Evolutionary conservation across 1,140 invertebrate genomes (phyloP), one percentile per base, ranked within the genome.

Genomic region (Phenacoccus solenopsis): DNA sequence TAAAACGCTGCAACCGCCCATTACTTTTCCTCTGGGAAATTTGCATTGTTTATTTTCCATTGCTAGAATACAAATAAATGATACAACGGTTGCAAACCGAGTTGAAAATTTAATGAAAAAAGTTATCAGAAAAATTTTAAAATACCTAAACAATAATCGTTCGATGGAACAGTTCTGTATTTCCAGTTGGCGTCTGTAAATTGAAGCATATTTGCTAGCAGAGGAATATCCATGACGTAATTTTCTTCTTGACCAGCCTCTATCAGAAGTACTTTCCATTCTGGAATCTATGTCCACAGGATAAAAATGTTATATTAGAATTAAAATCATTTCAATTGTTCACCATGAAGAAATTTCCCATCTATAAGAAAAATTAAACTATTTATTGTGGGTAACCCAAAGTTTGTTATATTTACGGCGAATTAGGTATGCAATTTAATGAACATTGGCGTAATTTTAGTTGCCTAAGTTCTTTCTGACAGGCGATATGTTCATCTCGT

Each of bases 141-240:
- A 28, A 72, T 72, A 75, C 76, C 82, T 16, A 80, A 78, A 70
- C 82, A 84, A 70, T 81, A 82, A 69, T 77, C 80, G 12, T 80
- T 77, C 1, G 82, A 84, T 0, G 84, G 82, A 74, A 82, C 78
- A 2, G 83, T 85, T 78, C 81, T 83, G 71, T 84, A 85, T 67
- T 78, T 81, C 84, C 84, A 85, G 73, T 86, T 85, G 9, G 81
- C 80, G 1, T 78, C 75, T 1, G 81, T 80, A 56, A 81, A 79
- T 72, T 89, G 87, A 13, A 89, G 74, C 69, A 84, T 82, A 64
- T 84, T 84, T 0, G 83, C 85, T 3, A 86, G 35, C 0, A 88
- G 75, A 0, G 87, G 87, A 5, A 89, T 80, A 74, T 88, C 86
- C 87, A 89, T 88, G 13, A 87, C 70, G 1, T 84, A 79, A 69